Base-by-base conservation (phyloP, 2,888 invertebrate genomes). In the Neoascia interrupta region DNA sequence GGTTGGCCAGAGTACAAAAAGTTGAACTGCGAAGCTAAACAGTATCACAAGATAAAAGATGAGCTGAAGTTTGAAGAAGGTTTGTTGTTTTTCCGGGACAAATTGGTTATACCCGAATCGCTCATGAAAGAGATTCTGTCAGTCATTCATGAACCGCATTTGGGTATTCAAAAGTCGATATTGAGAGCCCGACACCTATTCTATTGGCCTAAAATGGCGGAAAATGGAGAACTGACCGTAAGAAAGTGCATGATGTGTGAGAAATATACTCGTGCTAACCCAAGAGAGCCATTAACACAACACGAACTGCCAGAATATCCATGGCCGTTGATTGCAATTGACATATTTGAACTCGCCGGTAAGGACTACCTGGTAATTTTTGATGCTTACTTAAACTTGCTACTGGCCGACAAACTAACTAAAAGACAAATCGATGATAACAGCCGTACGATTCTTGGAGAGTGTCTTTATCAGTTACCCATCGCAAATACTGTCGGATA, bases 231-330 rank as follows among this genome's bases (percentile, higher is more conserved):
- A 21, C 21, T 53, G 53, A 5, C 16, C 10, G 51, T 37, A 31
- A 21, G 45, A 45, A 45, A 58, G 11, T 43, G 39, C 15, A 10
- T 36, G 0, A 39, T 39, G 1, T 47, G 36, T 53, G 53, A 36
- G 6, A 53, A 53, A 53, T 53, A 51, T 34, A 58, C 56, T 41
- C 23, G 23, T 26, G 43, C 34, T 15, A 53, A 53, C 21, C 34
- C 43, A 28, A 56, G 23, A 66, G 66, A 66, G 5, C 56, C 43
- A n/a, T 31, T 56, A 13, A 56, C 49, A 15, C 56, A 54, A 5
- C 16, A 21, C 11, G 34, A 36, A n/a, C 34, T 47, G 26, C 26
- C 60, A 4, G 23, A 31, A 61, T 58, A 45, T 45, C 45, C 15
- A 43, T 58, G 39, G 54, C 53, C 36, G 23, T 18, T 13, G 4